Evolutionary conservation across 2,113 vertebrate genomes (phyloP).

Genomic region (Nettapus auritus): DNA sequence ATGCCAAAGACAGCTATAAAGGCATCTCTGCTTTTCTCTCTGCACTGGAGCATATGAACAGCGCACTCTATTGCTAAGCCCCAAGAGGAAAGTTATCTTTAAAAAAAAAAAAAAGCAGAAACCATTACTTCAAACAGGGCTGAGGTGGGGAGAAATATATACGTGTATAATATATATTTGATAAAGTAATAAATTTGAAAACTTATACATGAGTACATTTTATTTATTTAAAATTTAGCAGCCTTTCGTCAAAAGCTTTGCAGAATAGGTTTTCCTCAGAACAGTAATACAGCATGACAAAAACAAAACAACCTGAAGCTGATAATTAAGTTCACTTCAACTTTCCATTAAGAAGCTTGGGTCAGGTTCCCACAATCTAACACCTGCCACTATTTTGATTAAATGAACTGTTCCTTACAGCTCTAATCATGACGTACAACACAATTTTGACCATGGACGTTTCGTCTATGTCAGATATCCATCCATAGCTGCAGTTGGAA

Average conservation of each 20-base stretch:
- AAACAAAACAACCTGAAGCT: background rate
- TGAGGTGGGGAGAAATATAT: background rate
- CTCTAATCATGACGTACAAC: constrained; percentile 50
- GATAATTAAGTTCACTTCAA: constrained; percentile 18
- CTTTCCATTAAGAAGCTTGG: constrained; percentile 38
- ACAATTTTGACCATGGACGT: background rate
- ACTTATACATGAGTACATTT: background rate
- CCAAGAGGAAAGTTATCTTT: background rate
- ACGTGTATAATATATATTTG: background rate
- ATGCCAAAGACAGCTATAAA: background rate
- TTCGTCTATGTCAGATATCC: constrained; percentile 48
- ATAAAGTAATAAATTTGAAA: background rate
- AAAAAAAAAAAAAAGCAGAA: background rate
- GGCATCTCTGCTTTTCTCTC: background rate
- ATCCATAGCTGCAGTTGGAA: constrained; percentile 34
- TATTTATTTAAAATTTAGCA: constrained; percentile 2
- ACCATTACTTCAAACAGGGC: background rate
- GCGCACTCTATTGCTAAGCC: background rate
- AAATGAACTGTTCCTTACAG: constrained; percentile 48
- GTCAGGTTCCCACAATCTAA: background rate
- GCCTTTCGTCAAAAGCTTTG: background rate
- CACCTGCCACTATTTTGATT: background rate
- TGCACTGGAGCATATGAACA: background rate
- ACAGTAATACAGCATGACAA: background rate
- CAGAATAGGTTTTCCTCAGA: background rate